These are phyloP conservation scores for Drosophila nebulosa DNA, from an alignment of 1,140 invertebrate genomes.

Conservation along the genomic window DNA sequence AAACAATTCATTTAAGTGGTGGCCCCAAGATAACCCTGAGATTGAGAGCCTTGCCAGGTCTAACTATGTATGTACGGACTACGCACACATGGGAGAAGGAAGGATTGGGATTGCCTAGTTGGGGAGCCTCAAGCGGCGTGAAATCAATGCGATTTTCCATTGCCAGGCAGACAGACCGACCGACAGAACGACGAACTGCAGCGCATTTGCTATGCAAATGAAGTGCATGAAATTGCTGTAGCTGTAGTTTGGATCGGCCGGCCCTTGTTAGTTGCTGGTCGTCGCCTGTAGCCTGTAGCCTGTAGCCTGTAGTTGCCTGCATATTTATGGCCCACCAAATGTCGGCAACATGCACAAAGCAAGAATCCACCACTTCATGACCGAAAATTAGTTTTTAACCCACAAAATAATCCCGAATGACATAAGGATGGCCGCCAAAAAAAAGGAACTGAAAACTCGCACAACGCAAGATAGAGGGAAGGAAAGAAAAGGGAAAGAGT, in stretches of 20 bases:
- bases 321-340: conserved; percentile 67
- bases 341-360: conserved; percentile 56
- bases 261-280: conserved; percentile 41
- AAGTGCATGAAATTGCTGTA: conserved; percentile 38
- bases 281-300: no score
- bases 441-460: conserved; percentile 12
- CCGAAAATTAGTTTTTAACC: conserved; percentile 79
- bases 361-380: conserved; percentile 76
- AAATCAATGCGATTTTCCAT: conserved; percentile 12
- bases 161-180: neutral
- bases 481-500: neutral
- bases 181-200: conserved; percentile 3
- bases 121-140: no score
- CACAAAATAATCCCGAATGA: conserved; percentile 79
- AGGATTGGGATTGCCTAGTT: no score
- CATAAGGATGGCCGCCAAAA: conserved; percentile 64
- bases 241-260: no score
- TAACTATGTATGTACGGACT: neutral
- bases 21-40: neutral
- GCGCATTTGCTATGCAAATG: conserved; percentile 52
- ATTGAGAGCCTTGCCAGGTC: neutral
- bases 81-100: neutral
- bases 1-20: no score
- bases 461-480: conserved; percentile 17
- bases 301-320: conserved; percentile 48